phyloP scores from a whole-genome alignment of 2,797 vertebrate genomes.

The Chelon labrosus region DNA sequence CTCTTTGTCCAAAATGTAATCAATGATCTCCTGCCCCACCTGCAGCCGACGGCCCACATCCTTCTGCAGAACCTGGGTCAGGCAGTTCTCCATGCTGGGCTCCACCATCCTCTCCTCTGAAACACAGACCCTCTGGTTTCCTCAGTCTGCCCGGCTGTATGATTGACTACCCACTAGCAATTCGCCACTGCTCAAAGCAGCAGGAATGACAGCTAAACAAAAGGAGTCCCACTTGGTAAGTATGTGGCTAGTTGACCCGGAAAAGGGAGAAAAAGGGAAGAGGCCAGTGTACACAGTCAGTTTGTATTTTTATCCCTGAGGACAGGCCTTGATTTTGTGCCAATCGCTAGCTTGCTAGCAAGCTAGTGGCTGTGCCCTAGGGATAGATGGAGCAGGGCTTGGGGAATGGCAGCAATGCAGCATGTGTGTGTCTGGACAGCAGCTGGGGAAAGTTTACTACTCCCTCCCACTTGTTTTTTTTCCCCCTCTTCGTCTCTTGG shows the following conservation, averaged over 20 bases:
- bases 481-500: slow-evolving; percentile 52
- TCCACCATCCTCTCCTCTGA: slow-evolving; percentile 88
- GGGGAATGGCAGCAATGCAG: slow-evolving; percentile 97
- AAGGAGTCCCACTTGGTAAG: slow-evolving; percentile 34
- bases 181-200: slow-evolving; percentile 50
- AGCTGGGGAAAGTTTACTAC: slow-evolving; percentile 89
- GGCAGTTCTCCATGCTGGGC: slow-evolving; percentile 94
- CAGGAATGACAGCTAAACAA: slow-evolving; percentile 43
- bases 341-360: slow-evolving; percentile 82
- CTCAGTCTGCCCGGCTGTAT: slow-evolving; percentile 76
- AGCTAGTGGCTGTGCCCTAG: slow-evolving; percentile 85
- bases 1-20: slow-evolving; percentile 93
- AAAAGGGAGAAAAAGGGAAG: slow-evolving; percentile 27
- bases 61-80: slow-evolving; percentile 95
- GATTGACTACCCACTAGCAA: slow-evolving; percentile 27
- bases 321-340: slow-evolving; percentile 80
- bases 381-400: slow-evolving; percentile 85
- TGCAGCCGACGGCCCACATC: slow-evolving; percentile 96
- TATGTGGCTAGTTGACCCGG: slow-evolving; percentile 35
- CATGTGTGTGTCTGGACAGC: slow-evolving; percentile 97
- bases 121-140: slow-evolving; percentile 44
- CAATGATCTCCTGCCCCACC: slow-evolving; percentile 95
- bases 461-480: slow-evolving; percentile 61
- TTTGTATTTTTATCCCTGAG: slow-evolving; percentile 73
- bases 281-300: slow-evolving; percentile 60